Base-by-base conservation (phyloP, 2,888 invertebrate genomes). In the Isotomurus palustris region DNA sequence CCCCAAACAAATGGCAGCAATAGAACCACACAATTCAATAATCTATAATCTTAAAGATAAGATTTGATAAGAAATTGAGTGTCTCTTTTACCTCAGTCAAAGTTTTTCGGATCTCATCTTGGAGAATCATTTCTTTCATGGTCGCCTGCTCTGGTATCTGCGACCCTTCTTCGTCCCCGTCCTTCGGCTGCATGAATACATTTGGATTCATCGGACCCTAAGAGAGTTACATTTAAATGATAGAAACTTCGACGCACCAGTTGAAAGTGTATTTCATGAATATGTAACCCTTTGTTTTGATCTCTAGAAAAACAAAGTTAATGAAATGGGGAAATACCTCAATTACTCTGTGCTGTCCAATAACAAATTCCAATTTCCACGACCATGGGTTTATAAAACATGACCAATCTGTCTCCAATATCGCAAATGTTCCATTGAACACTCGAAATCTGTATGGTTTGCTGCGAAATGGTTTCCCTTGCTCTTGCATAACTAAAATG, bases 351-450 rank as follows among this genome's bases (percentile, higher is more conserved):
- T 93, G 90, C 73, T 90, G 84, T 28, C 90, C 92, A 69, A 86
- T 85, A 51, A 95, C 85, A 75, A 92, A 91, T 74, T 95, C 94
- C 52, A 95, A 77, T 75, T 87, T 85, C 73, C 84, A 84, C 0
- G 90, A 87, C 94, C 94, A 95, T 0, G 94, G 94, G 78, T 95
- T 94, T 44, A 92, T 83, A 73, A 92, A 93, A 62, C 88, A 87
- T 0, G 90, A 87, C 92, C 93, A 95, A 74, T 93, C 91, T 0
- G 93, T 91, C 76, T 91, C 88, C 40, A 94, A 78, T 61, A 84
- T 81, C n/a, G 89, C 81, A 73, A 83, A 91, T 71, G 85, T 83
- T 0, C 91, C 91, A 74, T 93, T 93, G 73, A 88, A 87, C 10
- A 87, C 83, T 50, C 85, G 78, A 76, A 92, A 87, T 62, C 92